Percentiles rank a stretch among this genome's conserved stretches.
Conservation (phyloP, 2,113 vertebrate genomes). For the Gymnogyps californianus region DNA sequence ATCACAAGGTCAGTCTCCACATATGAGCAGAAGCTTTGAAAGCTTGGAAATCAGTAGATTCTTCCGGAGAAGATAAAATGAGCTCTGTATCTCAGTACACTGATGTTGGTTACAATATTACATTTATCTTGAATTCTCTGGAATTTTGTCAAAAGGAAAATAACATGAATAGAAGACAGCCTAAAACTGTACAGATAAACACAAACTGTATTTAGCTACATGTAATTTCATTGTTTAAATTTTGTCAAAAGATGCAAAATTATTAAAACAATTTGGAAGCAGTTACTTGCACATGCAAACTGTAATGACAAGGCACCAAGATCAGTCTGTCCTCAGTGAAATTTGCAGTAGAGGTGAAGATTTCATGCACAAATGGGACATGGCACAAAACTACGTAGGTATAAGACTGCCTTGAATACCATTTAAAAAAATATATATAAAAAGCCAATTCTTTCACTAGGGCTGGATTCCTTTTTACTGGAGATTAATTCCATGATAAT, state of each 20-base stretch:
- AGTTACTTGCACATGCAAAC: neutral
- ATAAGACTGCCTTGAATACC: neutral
- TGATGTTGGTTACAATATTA: neutral
- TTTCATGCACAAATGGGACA: neutral
- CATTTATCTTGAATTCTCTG: neutral
- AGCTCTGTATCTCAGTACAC: neutral
- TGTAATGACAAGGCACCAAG: neutral
- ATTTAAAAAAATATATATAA: neutral
- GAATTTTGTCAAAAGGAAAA: neutral
- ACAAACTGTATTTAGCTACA: neutral
- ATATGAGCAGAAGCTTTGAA: neutral
- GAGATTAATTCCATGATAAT: neutral
- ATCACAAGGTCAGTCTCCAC: neutral
- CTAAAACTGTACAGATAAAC: neutral
- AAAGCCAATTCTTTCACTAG: neutral
- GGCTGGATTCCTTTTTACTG: neutral
- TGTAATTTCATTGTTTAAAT: neutral
- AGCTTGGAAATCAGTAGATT: neutral
- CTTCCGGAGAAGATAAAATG: neutral
- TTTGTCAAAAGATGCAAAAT: neutral
- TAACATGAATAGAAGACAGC: neutral
- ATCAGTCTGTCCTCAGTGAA: neutral
- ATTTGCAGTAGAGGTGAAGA: neutral
- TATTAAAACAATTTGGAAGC: neutral
- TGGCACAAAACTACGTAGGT: neutral